Evolutionary conservation across 2,888 invertebrate species (phyloP), one percentile per base, ranked within the genome.

Genomic region (Platycheirus rosarum): DNA sequence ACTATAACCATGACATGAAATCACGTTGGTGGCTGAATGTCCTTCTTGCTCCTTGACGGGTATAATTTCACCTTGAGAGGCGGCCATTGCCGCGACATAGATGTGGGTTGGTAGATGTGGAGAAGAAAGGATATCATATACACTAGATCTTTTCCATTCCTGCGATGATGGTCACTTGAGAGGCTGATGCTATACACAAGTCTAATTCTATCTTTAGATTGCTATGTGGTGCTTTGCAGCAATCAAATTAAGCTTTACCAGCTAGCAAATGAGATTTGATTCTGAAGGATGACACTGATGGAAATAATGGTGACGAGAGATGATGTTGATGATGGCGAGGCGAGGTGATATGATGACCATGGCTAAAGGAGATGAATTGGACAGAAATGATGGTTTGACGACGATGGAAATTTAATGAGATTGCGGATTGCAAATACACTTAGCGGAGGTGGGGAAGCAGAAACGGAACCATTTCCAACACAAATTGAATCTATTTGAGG

Each of bases 1-100:
- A 70, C 66, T 66, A 76, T 66, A 66, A 16, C 71, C 70, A 53
- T 80, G 80, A 75, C 75, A 80, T 14, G 18, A 62, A 62, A 66
- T 70, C 63, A 65, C 37, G 60, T 29, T 35, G 16, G 20, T 23
- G 2, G 18, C 1, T 20, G 20, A 11, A 18, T 53, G 26, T 63
- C 63, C 63, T 49, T 18, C 23, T 42, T 2, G 3, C 42, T 8
- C 29, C 44, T 44, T 29, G 18, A 44, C n/a, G 44, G 29, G 2
- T 26, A 29, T 44, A 60, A 32, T 60, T 42, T 60, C 44, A 60
- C 60, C 60, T 60, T 60, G 60, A 60, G 44, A 44, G 44, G 5
- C 18, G 60, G 44, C 29, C 29, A 29, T 44, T 40, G 26, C 14
- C 57, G 57, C 29, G 26, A 16, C 18, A 40, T 40, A 40, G 37